Evolutionary conservation across 2,113 vertebrate species (phyloP).

Genomic region (Tachysurus fulvidraco): DNA sequence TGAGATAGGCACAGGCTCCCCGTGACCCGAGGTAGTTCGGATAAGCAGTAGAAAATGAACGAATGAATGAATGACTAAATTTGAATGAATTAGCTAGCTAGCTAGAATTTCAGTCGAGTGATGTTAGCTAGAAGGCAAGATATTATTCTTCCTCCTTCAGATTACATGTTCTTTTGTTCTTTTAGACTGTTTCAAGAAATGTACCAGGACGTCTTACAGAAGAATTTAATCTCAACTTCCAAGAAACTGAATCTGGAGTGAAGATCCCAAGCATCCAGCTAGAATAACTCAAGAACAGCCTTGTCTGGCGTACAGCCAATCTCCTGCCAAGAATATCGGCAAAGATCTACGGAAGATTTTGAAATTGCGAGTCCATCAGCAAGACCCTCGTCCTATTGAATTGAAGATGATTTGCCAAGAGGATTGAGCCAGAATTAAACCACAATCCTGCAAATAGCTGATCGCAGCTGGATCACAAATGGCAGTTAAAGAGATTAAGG

Average conservation of each 20-base stretch:
- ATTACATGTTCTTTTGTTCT: too few species aligned
- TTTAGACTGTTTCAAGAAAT: too few species aligned
- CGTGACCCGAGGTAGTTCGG: too few species aligned
- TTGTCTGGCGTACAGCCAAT: not conserved
- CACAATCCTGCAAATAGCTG: not conserved
- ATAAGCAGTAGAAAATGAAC: too few species aligned
- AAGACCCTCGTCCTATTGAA: not conserved
- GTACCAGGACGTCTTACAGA: not conserved
- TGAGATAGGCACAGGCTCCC: too few species aligned
- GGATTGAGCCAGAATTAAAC: not conserved
- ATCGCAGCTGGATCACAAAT: not conserved
- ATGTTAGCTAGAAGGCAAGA: too few species aligned
- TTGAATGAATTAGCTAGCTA: too few species aligned
- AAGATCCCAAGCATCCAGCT: not conserved
- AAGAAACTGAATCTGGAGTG: not conserved
- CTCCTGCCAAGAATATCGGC: not conserved
- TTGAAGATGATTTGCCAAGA: constrained; percentile 14
- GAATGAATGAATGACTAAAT: too few species aligned
- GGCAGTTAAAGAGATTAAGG: constrained; percentile 1
- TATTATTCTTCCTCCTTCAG: too few species aligned
- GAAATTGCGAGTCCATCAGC: not conserved
- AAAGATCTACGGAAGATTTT: not conserved
- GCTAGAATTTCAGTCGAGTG: too few species aligned
- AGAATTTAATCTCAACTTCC: not conserved
- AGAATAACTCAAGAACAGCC: not conserved